Base-by-base conservation (phyloP, 2,888 invertebrate genomes). In the Rhingia campestris region DNA sequence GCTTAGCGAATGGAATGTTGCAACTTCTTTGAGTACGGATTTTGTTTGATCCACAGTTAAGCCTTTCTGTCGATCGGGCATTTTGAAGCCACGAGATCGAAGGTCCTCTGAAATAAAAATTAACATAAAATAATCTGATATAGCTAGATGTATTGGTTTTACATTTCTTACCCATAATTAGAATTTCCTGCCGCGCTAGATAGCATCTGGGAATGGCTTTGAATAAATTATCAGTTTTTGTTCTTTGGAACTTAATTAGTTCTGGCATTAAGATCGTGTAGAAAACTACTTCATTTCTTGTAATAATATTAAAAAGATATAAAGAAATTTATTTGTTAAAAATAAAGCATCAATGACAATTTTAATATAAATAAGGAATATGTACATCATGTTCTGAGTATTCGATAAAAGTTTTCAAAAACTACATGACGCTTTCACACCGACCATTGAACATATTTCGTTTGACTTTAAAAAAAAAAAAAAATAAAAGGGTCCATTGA, bases 261-360 rank as follows among this genome's bases (percentile, higher is more conserved):
- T 93, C 93, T 5, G 95, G 95, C 93, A 95, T 94, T 10, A 95
- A 94, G 87, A 93, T 93, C 39, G 93, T 95, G 88, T 95, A 95
- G 88, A 95, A 95, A 6, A 94, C 94, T 0, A 95, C 94, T 90
- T 95, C 95, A 87, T 95, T 95, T 87, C 92, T 91, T 22, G 22
- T 22, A 22, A 22, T 22, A 75, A 3, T 86, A 86, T 32, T 49
- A 41, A 47, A 43, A 33, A 41, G 10, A 10, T 6, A 4, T 10
- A 41, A 41, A 9, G 10, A 41, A 41, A 0, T 41, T 10, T 3
- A 41, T 41, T 41, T 41, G n/a, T n/a, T n/a, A n/a, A n/a, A n/a
- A n/a, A n/a, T n/a, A n/a, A n/a, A n/a, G n/a, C n/a, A n/a, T n/a
- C n/a, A n/a, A n/a, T n/a, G n/a, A n/a, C n/a, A n/a, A n/a, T n/a